Evolutionary conservation across 1,140 invertebrate species (phyloP), one percentile per base, ranked within the genome.

Genomic region (Caenorhabditis latens): DNA sequence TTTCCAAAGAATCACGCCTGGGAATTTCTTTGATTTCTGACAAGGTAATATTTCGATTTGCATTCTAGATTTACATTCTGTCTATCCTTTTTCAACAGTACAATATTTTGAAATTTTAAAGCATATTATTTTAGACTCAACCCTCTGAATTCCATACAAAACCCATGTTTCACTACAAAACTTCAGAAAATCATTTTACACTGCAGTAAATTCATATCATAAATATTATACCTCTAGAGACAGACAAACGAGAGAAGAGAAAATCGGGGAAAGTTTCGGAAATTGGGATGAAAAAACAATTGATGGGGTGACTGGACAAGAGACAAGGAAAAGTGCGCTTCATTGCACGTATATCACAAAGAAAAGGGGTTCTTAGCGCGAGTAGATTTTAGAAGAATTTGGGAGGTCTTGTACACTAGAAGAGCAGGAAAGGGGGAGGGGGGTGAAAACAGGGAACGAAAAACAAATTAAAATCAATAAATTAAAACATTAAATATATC

Each of bases 331-430:
- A 21, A 58, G 57, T 58, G 71, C 14, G 71, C 43, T 50, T n/a
- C 21, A 71, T 58, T 58, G n/a, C 57, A 11, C 46, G 46, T 79
- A 79, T 79, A 79, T 79, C 71, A 79, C 71, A 79, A 79, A 42
- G 71, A 79, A 79, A 19, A 43, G 32, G 11, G 61, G 40, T 40
- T n/a, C 2, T 32, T 32, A 32, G 32, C 32, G 32, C 40, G 42
- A 71, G 42, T 43, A 71, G 65, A 46, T 16, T 53, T 53, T 19
- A n/a, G 13, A 11, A 32, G n/a, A 63, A 14, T 21, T 9, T 46
- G 42, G 8, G n/a, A 19, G 7, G n/a, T 32, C 71, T 48, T 79
- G 71, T 50, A 79, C 71, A 79, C 71, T 79, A 79, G 43, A 53
- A 53, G 71, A n/a, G 46, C 4, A 46, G 46, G 46, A 71, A 19